These are phyloP conservation scores for Gila robusta DNA, from an alignment of 2,797 vertebrate genomes.

Conservation along the genomic window DNA sequence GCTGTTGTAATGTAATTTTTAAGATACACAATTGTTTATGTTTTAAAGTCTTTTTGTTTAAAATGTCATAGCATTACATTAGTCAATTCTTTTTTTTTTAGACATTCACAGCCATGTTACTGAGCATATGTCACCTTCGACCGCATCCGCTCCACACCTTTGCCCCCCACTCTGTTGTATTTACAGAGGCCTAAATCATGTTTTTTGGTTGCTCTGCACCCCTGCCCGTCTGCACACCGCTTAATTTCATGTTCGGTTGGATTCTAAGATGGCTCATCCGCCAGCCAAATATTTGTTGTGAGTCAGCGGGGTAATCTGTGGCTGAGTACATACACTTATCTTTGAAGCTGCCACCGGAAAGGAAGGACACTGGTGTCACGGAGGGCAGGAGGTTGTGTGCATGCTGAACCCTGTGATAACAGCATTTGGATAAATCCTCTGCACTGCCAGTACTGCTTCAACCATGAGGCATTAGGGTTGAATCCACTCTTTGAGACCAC, in stretches of 20 bases:
- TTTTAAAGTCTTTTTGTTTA: background rate
- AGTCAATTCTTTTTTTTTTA: background rate
- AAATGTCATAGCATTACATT: background rate
- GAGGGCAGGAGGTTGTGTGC: constrained; percentile 45
- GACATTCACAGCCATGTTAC: background rate
- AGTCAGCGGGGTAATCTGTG: constrained; percentile 72
- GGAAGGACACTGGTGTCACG: constrained; percentile 50
- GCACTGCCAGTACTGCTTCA: constrained; percentile 40
- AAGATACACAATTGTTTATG: background rate
- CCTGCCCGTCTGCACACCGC: constrained; percentile 67
- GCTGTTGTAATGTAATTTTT: background rate
- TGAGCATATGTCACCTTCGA: constrained; percentile 36
- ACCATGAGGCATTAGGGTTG: constrained; percentile 64
- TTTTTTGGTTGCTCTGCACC: constrained; percentile 58
- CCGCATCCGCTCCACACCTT: background rate
- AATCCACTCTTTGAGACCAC: constrained; percentile 22
- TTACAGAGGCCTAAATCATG: constrained; percentile 57
- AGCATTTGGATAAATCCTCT: constrained; percentile 47
- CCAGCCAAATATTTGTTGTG: constrained; percentile 83
- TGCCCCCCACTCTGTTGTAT: constrained; percentile 31
- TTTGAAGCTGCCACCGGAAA: constrained; percentile 54
- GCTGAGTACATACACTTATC: constrained; percentile 66
- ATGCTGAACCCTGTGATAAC: constrained; percentile 50
- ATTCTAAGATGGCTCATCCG: constrained; percentile 79
- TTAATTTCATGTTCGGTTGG: constrained; percentile 85